Evolutionary conservation across 2,888 invertebrate genomes (phyloP).

Genomic region (Himalopsyche anomala): DNA sequence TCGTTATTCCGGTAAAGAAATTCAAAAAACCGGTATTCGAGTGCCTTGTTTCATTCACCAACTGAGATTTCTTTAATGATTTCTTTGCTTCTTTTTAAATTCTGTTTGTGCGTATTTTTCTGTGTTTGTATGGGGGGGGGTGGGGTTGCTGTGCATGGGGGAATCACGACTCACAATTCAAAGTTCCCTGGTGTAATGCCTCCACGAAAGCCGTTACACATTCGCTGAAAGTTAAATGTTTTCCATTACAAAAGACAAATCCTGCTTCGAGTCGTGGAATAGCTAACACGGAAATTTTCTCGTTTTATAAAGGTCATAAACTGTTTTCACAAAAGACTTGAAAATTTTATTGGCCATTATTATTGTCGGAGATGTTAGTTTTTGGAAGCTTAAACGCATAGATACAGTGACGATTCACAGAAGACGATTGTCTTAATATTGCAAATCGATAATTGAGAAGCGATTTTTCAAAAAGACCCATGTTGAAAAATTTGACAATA

Average conservation of each 20-base stretch:
- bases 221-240: conserved; percentile 22
- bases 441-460: too few relatives aligned
- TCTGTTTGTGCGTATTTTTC: too few relatives aligned
- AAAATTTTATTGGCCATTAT: conserved; percentile 55
- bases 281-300: conserved; percentile 10
- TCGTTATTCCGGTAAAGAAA: too few relatives aligned
- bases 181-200: not conserved
- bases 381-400: not conserved
- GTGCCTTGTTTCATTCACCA: too few relatives aligned
- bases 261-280: not conserved
- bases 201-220: conserved; percentile 13
- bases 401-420: not conserved
- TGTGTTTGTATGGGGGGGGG: too few relatives aligned
- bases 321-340: conserved; percentile 46
- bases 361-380: conserved; percentile 37
- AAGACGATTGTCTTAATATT: not conserved
- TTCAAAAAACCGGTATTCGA: too few relatives aligned
- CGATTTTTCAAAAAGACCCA: too few relatives aligned
- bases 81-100: too few relatives aligned
- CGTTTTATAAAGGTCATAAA: conserved; percentile 48
- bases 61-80: too few relatives aligned
- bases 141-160: not conserved
- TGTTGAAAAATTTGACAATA: too few relatives aligned
- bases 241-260: conserved; percentile 34
- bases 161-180: not conserved